A percentile compares a stretch with the other conserved stretches of the same genome.
Conservation (phyloP, 1,140 invertebrate genomes). For the Atta texana region DNA sequence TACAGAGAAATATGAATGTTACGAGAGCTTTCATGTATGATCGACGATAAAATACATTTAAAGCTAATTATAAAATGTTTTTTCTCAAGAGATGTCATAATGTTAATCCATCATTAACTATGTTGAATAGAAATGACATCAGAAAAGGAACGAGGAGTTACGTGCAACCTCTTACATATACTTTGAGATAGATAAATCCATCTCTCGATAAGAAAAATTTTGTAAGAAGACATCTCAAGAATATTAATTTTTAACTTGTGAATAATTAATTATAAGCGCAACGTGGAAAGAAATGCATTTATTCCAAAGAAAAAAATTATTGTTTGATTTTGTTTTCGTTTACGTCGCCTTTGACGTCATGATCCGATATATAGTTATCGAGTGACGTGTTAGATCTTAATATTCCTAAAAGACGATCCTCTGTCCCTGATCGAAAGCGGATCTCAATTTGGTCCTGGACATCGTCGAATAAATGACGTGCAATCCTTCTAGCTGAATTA, state of each 20-base stretch:
- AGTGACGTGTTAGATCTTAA: conserved; percentile 23
- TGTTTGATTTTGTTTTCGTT: background rate
- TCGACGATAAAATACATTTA: background rate
- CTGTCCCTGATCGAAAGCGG: conserved; percentile 13
- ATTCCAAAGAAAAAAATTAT: background rate
- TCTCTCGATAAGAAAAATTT: background rate
- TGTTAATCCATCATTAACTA: background rate
- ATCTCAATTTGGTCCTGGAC: conserved; percentile 16
- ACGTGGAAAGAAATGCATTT: background rate
- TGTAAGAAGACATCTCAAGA: background rate
- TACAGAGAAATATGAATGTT: background rate
- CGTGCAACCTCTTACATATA: background rate
- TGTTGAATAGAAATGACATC: conserved; percentile 8
- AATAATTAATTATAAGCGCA: background rate
- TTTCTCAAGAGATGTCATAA: background rate
- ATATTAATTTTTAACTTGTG: background rate
- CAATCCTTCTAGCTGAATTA: conserved; percentile 23
- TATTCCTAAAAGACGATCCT: conserved; percentile 18
- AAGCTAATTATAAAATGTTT: background rate
- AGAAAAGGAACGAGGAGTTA: background rate
- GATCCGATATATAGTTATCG: background rate
- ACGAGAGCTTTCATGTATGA: background rate
- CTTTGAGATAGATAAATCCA: background rate
- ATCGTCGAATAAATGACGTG: conserved; percentile 18
- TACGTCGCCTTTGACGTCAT: background rate